Evolutionary conservation across 2,888 invertebrate species (phyloP), one percentile per base, ranked within the genome.

Genomic region (Drosophila meridiana): DNA sequence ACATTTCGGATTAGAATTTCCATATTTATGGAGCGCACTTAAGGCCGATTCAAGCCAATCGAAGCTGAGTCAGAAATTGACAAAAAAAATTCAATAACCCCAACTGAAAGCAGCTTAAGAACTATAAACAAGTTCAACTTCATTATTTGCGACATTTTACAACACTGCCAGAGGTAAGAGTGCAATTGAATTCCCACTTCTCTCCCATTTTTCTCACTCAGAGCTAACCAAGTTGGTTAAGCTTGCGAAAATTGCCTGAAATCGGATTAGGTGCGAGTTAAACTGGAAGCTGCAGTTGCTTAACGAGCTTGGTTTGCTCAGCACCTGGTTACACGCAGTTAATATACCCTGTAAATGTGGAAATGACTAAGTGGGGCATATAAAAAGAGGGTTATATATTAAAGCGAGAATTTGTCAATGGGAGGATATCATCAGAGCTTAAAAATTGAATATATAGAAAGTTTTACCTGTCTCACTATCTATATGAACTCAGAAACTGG

Each of bases 181-280:
- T 20, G 20, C 34, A 34, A 52, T 52, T 52, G 20, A 34, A 34
- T 52, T 52, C 3, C 11, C 32, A 34, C 50, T 5, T 50, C 20
- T 14, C 20, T 53, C 20, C 53, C 32, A 34, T 34, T 38, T 65
- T 32, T 38, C 38, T 53, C 60, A 36, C 52, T 43, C 7, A 40
- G 20, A 67, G 55, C 11, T 59, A 69, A 40, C 58, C 53, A 43
- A 34, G 59, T 67, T 60, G 42, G 47, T 73, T 76, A 61, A 45
- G 38, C 64, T 40, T 52, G 62, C 69, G 63, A 53, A 71, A 68
- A 65, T 69, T 76, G 69, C 63, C 45, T 66, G 60, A 73, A 73
- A 73, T 69, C 68, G 40, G 73, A 76, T 77, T 73, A 77, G 69
- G 58, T 34, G 45, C 20, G 43, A 65, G 64, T 62, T 76, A 61